Percentiles rank a stretch among this genome's conserved stretches.
phyloP scores from a whole-genome alignment of 1,140 invertebrate genomes.

The Belonocnema kinseyi region DNA sequence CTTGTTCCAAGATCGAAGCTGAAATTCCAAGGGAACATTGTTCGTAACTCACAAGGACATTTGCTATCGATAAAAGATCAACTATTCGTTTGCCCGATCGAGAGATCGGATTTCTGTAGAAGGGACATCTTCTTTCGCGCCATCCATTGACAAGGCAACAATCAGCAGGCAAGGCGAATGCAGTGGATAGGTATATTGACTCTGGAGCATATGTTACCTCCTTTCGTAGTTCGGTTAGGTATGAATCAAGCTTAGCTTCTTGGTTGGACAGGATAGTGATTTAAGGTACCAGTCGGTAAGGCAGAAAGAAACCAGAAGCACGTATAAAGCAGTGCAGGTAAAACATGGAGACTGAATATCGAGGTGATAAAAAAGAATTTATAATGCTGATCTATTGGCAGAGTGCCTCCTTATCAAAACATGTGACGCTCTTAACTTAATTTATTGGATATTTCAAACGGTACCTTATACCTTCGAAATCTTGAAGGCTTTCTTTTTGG shows the following conservation, averaged over 20 bases:
- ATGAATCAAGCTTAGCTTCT: constrained; percentile 14
- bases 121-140: background rate
- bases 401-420: background rate
- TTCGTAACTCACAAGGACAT: background rate
- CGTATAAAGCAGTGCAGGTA: constrained; percentile 1
- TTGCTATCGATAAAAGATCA: constrained; percentile 1
- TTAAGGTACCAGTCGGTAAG: constrained; percentile 6
- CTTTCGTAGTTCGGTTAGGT: background rate
- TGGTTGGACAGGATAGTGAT: constrained; percentile 10
- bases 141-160: constrained; percentile 1
- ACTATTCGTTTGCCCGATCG: constrained; percentile 1
- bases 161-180: background rate
- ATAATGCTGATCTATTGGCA: background rate
- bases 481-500: background rate
- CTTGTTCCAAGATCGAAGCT: background rate
- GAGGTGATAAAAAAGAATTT: background rate
- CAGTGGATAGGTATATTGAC: background rate
- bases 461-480: background rate
- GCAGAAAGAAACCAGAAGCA: constrained; percentile 1
- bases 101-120: constrained; percentile 1
- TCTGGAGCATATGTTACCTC: background rate
- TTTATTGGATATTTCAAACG: constrained; percentile 8
- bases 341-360: background rate
- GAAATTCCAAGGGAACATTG: background rate
- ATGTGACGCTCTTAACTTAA: background rate